These are phyloP conservation scores for Egretta garzetta DNA, from an alignment of 2,113 vertebrate species.

Conservation along the genomic window DNA sequence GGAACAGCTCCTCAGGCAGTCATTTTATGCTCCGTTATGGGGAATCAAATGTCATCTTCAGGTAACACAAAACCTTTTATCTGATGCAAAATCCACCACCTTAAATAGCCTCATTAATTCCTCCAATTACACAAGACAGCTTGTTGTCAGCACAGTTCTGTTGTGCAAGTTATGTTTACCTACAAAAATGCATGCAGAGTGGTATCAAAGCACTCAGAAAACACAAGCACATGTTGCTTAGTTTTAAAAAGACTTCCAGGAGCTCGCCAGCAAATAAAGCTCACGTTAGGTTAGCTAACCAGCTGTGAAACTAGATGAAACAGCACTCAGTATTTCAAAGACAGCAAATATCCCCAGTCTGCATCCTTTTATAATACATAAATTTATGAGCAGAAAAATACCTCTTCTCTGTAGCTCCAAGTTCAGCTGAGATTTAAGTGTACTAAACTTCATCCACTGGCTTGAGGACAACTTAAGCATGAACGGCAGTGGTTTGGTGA, in stretches of 20 bases:
- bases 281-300: not conserved
- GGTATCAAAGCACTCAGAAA: not conserved
- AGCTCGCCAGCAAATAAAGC: not conserved
- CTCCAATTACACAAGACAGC: not conserved
- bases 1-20: not conserved
- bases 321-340: not conserved
- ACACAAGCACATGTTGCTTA: not conserved
- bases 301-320: not conserved
- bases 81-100: not conserved
- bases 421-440: not conserved
- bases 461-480: not conserved
- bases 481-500: not conserved
- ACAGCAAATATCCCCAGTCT: not conserved
- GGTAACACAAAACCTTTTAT: not conserved
- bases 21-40: not conserved
- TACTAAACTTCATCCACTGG: not conserved
- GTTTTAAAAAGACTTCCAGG: not conserved
- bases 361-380: rapidly evolving
- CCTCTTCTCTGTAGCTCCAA: not conserved
- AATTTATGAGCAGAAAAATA: not conserved
- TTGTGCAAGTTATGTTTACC: not conserved
- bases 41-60: not conserved
- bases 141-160: not conserved
- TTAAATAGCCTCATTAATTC: not conserved
- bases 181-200: not conserved